These are phyloP conservation scores for Xanthostigma xanthostigma DNA, from an alignment of 2,888 invertebrate species.

Conservation along the genomic window DNA sequence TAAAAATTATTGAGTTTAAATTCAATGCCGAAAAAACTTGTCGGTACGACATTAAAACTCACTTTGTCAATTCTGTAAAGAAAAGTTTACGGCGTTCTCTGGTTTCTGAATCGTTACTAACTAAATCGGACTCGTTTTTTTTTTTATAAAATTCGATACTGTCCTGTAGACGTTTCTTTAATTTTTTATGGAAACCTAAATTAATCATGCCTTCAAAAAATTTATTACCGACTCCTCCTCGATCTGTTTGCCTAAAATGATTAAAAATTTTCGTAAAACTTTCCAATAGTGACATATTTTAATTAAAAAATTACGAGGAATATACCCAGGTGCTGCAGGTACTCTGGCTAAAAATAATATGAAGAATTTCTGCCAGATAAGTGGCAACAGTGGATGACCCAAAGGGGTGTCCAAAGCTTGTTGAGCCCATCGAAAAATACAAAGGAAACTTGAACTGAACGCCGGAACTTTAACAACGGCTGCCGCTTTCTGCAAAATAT, in stretches of 20 bases:
- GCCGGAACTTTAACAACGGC: constrained; percentile 34
- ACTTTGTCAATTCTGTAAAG: too few relatives aligned
- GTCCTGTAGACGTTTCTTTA: constrained; percentile 52
- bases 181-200: constrained; percentile 46
- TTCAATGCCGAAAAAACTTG: too few relatives aligned
- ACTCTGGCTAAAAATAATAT: constrained; percentile 48
- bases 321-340: constrained; percentile 22
- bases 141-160: constrained; percentile 39
- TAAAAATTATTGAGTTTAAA: background rate
- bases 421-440: constrained; percentile 62
- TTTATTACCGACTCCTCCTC: constrained; percentile 52
- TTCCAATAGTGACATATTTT: background rate
- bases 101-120: constrained; percentile 20
- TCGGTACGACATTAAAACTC: too few relatives aligned
- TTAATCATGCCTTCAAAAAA: constrained; percentile 60
- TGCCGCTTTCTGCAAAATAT: constrained; percentile 38
- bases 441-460: constrained; percentile 38
- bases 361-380: constrained; percentile 68
- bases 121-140: constrained; percentile 29
- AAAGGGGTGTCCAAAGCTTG: constrained; percentile 51
- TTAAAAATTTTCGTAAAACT: constrained; percentile 1
- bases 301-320: constrained; percentile 1
- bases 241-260: constrained; percentile 31
- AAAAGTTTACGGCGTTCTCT: too few relatives aligned
- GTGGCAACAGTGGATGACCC: constrained; percentile 51